Base-by-base conservation (phyloP, 1,140 invertebrate species). In the Papilio polyxenes region DNA sequence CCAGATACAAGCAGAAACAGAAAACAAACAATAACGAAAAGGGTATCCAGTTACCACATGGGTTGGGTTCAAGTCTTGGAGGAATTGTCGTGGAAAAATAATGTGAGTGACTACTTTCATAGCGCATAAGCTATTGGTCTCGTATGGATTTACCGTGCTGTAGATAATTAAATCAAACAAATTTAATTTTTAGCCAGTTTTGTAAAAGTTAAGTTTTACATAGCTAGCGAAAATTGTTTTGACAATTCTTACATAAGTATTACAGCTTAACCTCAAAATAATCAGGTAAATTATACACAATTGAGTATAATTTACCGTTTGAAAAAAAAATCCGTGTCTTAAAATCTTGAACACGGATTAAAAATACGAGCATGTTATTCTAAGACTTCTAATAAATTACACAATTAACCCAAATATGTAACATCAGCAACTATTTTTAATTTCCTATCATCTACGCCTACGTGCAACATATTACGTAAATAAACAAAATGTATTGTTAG, bases 11-110 rank as follows among this genome's bases (percentile, higher is more conserved):
- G 48, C 56, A 83, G 10, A 11, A 15, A 40, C 74, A 83, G 11
- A 85, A 83, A 56, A 75, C 56, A 48, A 23, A 83, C 76, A 83
- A 78, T 80, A 75, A 69, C 20, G 31, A 82, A 84, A 48, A 83
- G 84, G 59, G 75, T 82, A 31, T 75, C 80, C 48, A 92, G 87
- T 59, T 86, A 83, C 56, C 87, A 87, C 9, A 81, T 89, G 75
- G 85, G 83, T 65, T 92, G 91, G 91, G 89, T 86, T 3, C 88
- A 91, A 82, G 92, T 93, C 31, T 69, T 92, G 11, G 89, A 92
- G 80, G 92, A 93, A 82, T 59, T 93, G 37, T 83, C 86, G 23
- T 91, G 89, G 89, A 92, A 90, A 82, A 48, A 88, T 10, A 83
- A 75, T 23, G 78, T 84, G 80, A 65, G 91, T 92, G 82, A 91